Percentiles rank a stretch among this genome's conserved stretches.
Conservation (phyloP, 2,113 vertebrate genomes). For the Epinephelus cyanopodus region DNA sequence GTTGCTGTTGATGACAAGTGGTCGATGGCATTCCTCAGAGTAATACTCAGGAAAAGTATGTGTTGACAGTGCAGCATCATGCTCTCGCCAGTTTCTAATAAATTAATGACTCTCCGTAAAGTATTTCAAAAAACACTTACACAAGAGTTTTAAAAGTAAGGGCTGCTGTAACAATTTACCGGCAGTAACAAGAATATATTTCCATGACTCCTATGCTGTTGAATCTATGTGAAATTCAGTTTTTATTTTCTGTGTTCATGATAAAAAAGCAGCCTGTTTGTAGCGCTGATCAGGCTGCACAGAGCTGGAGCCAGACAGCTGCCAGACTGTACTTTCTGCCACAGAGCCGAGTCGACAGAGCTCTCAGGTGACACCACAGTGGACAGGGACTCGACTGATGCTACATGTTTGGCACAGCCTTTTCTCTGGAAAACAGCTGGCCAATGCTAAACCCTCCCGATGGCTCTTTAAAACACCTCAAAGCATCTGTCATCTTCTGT, state of each 20-base stretch:
- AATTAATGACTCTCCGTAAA: constrained; percentile 36
- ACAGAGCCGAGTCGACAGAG: neutral
- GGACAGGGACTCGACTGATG: constrained; percentile 16
- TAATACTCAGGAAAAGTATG: constrained; percentile 31
- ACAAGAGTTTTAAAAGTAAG: constrained; percentile 19
- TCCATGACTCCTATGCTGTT: neutral
- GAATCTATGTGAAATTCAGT: neutral
- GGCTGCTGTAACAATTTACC: neutral
- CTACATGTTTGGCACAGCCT: constrained; percentile 18
- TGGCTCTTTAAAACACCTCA: constrained; percentile 3
- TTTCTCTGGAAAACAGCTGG: constrained; percentile 15
- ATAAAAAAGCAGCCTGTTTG: constrained; percentile 20
- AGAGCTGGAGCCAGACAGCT: constrained; percentile 22
- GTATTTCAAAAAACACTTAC: constrained; percentile 16
- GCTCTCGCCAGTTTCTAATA: constrained; percentile 39
- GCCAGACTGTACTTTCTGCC: constrained; percentile 21
- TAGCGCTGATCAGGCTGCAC: neutral
- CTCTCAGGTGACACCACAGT: constrained; percentile 42
- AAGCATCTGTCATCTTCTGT: constrained; percentile 5
- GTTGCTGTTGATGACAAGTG: constrained; percentile 14
- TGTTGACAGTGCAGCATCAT: constrained; percentile 40
- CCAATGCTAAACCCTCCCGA: neutral
- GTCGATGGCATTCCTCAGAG: constrained; percentile 38
- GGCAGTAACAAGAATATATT: constrained; percentile 14
- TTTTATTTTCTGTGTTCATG: constrained; percentile 1